Evolutionary conservation across 2,797 vertebrate genomes (phyloP).

Genomic region (Acomys russatus): DNA sequence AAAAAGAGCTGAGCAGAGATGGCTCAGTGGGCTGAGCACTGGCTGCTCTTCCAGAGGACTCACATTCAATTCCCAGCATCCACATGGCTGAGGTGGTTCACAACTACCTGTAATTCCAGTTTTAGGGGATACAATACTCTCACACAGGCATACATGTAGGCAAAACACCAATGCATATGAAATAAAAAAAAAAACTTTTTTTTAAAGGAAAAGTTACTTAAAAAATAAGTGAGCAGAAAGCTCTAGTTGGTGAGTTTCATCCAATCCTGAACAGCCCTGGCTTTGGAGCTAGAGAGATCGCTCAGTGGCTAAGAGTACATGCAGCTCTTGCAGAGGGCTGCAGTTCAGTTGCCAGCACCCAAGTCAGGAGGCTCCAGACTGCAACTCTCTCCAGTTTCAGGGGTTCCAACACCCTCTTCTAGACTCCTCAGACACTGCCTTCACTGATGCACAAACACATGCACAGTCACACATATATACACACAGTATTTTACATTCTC

Average conservation of each 20-base stretch:
- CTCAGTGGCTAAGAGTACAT: neutral
- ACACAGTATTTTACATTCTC: neutral
- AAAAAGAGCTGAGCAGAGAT: too few relatives aligned
- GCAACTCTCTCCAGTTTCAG: neutral
- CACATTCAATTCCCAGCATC: neutral
- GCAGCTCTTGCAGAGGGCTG: neutral
- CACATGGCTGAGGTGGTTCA: neutral
- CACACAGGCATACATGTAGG: neutral
- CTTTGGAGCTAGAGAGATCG: neutral
- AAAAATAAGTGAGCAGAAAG: neutral
- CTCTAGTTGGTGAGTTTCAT: neutral
- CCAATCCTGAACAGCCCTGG: neutral
- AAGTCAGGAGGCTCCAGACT: neutral
- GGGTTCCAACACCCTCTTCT: neutral
- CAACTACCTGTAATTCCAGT: neutral
- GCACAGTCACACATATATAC: neutral
- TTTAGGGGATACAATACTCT: neutral
- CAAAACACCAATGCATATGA: neutral
- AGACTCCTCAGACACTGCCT: neutral
- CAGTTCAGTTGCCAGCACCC: neutral
- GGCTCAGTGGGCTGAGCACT: neutral
- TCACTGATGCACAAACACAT: neutral
- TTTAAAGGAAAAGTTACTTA: neutral
- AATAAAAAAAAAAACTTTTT: neutral
- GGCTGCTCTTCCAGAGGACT: neutral